These are phyloP conservation scores for Cryptoblepharus egeriae DNA, from an alignment of 2,797 vertebrate species.

Conservation along the genomic window DNA sequence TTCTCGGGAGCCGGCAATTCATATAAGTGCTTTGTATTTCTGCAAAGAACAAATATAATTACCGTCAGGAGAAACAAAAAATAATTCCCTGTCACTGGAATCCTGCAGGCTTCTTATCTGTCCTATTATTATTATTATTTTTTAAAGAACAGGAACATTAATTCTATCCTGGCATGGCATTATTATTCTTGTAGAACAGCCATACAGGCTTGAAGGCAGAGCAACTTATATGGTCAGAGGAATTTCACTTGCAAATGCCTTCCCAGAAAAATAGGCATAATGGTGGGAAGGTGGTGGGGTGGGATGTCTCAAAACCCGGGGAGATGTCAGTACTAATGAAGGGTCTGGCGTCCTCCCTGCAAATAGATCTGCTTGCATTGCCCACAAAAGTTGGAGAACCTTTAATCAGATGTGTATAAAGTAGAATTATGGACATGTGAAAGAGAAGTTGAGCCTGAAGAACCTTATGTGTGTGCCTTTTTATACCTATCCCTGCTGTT, in stretches of 20 bases:
- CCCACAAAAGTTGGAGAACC: not conserved
- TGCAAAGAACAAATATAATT: conserved; percentile 12
- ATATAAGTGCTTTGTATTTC: conserved; percentile 2
- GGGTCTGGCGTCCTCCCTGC: not conserved
- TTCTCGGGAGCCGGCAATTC: not conserved
- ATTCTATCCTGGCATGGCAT: conserved; percentile 23
- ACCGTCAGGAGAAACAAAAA: conserved; percentile 2
- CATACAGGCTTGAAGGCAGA: conserved; percentile 35
- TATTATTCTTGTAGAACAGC: conserved; percentile 21
- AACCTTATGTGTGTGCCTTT: no score
- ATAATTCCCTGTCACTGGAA: not conserved
- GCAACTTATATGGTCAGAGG: not conserved
- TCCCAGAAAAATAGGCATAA: not conserved
- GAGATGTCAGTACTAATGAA: no score
- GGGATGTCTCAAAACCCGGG: not conserved
- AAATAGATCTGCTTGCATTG: not conserved
- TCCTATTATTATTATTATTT: conserved; percentile 33
- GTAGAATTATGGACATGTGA: no score
- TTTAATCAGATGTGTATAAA: no score
- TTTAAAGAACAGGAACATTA: conserved; percentile 15
- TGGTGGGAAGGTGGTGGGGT: not conserved
- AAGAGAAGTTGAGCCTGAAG: no score
- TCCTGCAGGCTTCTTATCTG: conserved; percentile 25
- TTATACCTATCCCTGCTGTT: no score
- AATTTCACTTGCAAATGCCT: conserved; percentile 2